phyloP scores from a whole-genome alignment of 1,140 invertebrate species.

The Phthorimaea operculella region DNA sequence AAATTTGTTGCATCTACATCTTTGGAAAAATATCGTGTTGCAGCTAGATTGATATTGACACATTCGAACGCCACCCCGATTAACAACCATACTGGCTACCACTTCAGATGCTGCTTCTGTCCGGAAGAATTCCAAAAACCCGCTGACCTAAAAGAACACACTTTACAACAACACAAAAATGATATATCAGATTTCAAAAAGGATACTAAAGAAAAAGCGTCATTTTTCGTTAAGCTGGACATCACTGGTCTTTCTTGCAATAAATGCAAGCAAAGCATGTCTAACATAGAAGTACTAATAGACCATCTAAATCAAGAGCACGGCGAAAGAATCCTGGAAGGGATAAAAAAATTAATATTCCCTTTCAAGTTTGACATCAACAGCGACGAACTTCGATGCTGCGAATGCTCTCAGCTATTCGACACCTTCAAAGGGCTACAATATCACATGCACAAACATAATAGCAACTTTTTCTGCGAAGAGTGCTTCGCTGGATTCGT shows the following conservation, averaged over 20 bases:
- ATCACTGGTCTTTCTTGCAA: conserved; percentile 35
- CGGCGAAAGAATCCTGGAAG: conserved; percentile 17
- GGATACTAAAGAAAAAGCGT: conserved; percentile 3
- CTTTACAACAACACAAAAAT: conserved; percentile 17
- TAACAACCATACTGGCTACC: conserved; percentile 13
- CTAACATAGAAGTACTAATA: conserved; percentile 23
- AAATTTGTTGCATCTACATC: too few relatives aligned
- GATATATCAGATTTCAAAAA: conserved; percentile 27
- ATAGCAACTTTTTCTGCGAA: conserved; percentile 35
- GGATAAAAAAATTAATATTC: conserved; percentile 34
- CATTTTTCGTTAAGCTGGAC: conserved; percentile 38
- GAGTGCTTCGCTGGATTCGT: conserved; percentile 37
- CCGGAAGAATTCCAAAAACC: conserved; percentile 21
- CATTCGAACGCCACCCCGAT: conserved; percentile 36
- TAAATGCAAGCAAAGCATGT: conserved; percentile 20
- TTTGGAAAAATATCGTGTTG: conserved; percentile 13
- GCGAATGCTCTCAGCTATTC: conserved; percentile 28
- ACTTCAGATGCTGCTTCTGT: conserved; percentile 33
- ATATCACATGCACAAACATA: conserved; percentile 50
- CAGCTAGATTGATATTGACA: conserved; percentile 21
- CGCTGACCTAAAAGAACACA: conserved; percentile 26
- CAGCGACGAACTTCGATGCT: conserved; percentile 21
- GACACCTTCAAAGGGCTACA: conserved; percentile 44
- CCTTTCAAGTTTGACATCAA: conserved; percentile 37
- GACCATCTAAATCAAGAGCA: conserved; percentile 32